A percentile compares a stretch with the other conserved stretches of the same genome.
Evolutionary conservation across 2,888 invertebrate species (phyloP).

Genomic region (Thysanoteuthis rhombus): DNA sequence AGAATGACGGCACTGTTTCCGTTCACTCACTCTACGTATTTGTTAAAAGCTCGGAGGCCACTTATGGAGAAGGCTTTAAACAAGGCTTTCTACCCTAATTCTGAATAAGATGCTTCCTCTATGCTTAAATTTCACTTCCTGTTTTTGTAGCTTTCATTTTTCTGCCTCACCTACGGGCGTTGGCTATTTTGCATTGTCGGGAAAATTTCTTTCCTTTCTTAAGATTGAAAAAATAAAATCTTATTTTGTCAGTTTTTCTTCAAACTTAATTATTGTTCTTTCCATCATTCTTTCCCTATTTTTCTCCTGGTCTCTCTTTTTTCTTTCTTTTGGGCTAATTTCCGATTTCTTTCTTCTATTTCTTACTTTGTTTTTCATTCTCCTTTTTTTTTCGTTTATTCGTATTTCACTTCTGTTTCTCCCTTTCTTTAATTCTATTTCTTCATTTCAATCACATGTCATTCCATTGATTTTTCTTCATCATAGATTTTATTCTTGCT

Average conservation of each 20-base stretch:
- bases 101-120: neutral
- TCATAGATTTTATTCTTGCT: no score
- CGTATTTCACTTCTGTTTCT: no score
- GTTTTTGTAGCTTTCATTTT: neutral
- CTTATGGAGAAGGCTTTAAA: neutral
- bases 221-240: neutral
- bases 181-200: neutral
- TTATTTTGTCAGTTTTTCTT: neutral
- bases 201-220: neutral
- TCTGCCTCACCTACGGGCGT: neutral
- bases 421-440: no score
- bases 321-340: no score
- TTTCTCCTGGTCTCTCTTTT: neutral
- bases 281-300: neutral
- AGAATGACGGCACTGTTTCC: conserved; percentile 12
- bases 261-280: neutral
- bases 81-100: neutral
- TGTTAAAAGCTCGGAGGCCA: neutral
- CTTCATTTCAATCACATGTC: no score
- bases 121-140: neutral
- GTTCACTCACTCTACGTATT: neutral
- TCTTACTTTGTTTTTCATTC: neutral
- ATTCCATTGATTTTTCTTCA: no score
- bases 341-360: neutral
- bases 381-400: neutral